Conservation (phyloP, 2,113 vertebrate species). For the Macrotus californicus region DNA sequence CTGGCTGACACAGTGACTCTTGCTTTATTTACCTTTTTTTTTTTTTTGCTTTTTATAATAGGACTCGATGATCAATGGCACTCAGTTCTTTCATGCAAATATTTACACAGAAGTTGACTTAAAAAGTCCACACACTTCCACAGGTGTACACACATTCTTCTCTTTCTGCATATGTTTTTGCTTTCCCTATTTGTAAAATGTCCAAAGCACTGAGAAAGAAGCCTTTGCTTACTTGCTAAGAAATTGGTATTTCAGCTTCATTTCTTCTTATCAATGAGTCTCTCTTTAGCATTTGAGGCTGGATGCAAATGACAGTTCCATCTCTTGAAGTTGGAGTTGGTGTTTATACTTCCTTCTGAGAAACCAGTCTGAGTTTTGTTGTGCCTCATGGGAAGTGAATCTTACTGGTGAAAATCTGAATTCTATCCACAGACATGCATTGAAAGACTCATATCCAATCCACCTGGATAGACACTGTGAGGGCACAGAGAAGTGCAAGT, state of each 20-base stretch:
- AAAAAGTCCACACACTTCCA: background rate
- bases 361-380: background rate
- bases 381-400: background rate
- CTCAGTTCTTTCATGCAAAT: background rate
- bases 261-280: background rate
- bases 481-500: background rate
- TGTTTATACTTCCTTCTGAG: background rate
- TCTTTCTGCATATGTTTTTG: background rate
- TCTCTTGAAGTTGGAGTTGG: background rate
- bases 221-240: background rate
- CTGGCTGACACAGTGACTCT: background rate
- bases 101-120: background rate
- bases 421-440: background rate
- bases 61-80: background rate
- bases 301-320: background rate
- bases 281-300: background rate
- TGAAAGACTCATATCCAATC: background rate
- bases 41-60: background rate
- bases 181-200: background rate
- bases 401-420: background rate
- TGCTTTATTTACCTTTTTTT: background rate
- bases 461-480: background rate
- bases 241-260: background rate
- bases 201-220: background rate
- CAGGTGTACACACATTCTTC: fast-evolving